phyloP scores from a whole-genome alignment of 2,888 invertebrate genomes.

The Caenorhabditis sp. region DNA sequence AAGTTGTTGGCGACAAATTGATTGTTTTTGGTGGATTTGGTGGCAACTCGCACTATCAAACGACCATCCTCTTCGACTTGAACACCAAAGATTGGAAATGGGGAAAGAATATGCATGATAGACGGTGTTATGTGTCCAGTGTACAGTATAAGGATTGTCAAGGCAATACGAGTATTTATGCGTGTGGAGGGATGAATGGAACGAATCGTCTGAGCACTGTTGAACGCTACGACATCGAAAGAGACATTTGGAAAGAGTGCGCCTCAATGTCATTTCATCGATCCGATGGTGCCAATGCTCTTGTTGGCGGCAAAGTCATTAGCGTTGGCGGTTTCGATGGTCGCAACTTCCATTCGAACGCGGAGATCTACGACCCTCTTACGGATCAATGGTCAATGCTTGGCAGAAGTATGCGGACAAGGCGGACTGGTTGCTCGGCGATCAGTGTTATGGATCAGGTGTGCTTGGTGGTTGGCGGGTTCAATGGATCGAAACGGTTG shows the following conservation, averaged over 20 bases:
- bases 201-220: conserved; percentile 22
- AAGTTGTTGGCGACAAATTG: conserved; percentile 28
- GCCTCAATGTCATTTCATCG: conserved; percentile 22
- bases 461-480: conserved; percentile 42
- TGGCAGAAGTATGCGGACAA: conserved; percentile 29
- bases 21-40: conserved; percentile 34
- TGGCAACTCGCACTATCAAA: conserved; percentile 27
- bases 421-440: conserved; percentile 42
- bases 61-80: conserved; percentile 32
- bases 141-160: conserved; percentile 16
- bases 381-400: conserved; percentile 19
- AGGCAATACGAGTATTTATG: conserved; percentile 15
- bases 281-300: conserved; percentile 30
- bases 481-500: conserved; percentile 39
- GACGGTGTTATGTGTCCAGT: conserved; percentile 30
- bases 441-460: conserved; percentile 27
- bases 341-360: conserved; percentile 26
- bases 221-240: conserved; percentile 19
- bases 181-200: conserved; percentile 46
- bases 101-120: conserved; percentile 37
- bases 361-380: conserved; percentile 38
- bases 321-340: conserved; percentile 51
- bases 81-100: conserved; percentile 18
- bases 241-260: conserved; percentile 25
- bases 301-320: conserved; percentile 20